Conservation (phyloP, 2,888 invertebrate species). For the Chrysopilus asiliformis region DNA sequence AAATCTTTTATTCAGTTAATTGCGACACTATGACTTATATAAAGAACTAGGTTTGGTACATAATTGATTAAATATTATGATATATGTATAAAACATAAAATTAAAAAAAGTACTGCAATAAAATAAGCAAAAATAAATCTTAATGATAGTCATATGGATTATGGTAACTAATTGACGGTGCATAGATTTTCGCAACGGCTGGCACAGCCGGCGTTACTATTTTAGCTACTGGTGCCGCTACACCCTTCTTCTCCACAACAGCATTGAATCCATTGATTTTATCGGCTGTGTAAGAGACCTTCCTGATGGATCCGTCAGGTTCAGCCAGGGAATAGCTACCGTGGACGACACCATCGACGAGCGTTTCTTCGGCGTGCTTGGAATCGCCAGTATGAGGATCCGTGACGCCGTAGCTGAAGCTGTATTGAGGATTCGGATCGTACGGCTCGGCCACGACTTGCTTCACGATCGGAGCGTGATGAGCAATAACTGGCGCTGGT, state of each 20-base stretch:
- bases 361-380: slow-evolving; percentile 39
- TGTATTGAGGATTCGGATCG: slow-evolving; percentile 44
- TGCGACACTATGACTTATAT: slow-evolving; percentile 8
- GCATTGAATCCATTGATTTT: slow-evolving; percentile 54
- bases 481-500: slow-evolving; percentile 1
- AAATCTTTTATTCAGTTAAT: slow-evolving; percentile 35
- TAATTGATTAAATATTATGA: too few species aligned
- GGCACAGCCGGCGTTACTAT: too few species aligned
- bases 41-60: neutral
- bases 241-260: slow-evolving; percentile 42
- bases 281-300: slow-evolving; percentile 52
- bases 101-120: too few species aligned
- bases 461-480: slow-evolving; percentile 17
- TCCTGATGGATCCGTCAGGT: slow-evolving; percentile 48
- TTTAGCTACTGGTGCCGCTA: slow-evolving; percentile 17
- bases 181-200: slow-evolving; percentile 7
- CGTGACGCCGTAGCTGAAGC: slow-evolving; percentile 53
- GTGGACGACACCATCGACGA: slow-evolving; percentile 50
- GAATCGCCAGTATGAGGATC: slow-evolving; percentile 49
- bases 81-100: too few species aligned
- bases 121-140: too few species aligned
- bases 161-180: slow-evolving; percentile 11
- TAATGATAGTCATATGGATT: too few species aligned
- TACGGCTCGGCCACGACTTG: slow-evolving; percentile 23
- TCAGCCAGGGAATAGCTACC: slow-evolving; percentile 50